phyloP scores from a whole-genome alignment of 2,113 vertebrate species.

The Bubo bubo region DNA sequence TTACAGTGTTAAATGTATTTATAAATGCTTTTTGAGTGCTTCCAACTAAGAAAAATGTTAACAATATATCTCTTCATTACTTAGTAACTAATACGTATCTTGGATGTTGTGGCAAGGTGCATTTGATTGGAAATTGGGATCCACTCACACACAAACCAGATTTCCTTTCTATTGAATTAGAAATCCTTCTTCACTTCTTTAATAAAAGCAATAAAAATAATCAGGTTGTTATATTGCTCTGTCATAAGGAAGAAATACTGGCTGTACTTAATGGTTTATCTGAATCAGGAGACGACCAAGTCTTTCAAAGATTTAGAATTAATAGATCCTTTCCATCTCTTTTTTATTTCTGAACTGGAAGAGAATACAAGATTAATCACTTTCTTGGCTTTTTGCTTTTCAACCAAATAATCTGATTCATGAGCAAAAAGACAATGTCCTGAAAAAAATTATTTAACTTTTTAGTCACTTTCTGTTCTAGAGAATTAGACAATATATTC shows the following conservation, averaged over 20 bases:
- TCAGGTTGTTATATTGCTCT: neutral
- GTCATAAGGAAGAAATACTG: neutral
- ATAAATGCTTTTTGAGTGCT: neutral
- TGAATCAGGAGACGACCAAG: neutral
- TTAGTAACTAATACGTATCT: neutral
- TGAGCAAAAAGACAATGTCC: neutral
- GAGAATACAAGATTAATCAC: neutral
- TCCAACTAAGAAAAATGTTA: neutral
- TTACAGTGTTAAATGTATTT: neutral
- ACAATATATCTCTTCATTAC: neutral
- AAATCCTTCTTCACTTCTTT: neutral
- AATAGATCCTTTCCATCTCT: neutral
- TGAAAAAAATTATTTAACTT: neutral
- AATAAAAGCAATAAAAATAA: constrained; percentile 1
- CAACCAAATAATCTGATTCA: neutral
- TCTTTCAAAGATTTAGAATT: neutral
- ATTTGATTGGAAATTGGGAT: neutral
- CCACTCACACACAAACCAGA: neutral
- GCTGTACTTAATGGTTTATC: neutral
- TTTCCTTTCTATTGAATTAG: neutral
- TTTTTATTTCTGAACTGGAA: constrained; percentile 11
- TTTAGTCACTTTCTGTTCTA: neutral
- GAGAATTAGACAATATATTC: neutral
- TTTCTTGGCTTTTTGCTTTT: neutral
- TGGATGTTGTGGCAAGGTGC: neutral